Evolutionary conservation across 2,888 invertebrate genomes (phyloP).

Genomic region (Mesorhabditis sp.): DNA sequence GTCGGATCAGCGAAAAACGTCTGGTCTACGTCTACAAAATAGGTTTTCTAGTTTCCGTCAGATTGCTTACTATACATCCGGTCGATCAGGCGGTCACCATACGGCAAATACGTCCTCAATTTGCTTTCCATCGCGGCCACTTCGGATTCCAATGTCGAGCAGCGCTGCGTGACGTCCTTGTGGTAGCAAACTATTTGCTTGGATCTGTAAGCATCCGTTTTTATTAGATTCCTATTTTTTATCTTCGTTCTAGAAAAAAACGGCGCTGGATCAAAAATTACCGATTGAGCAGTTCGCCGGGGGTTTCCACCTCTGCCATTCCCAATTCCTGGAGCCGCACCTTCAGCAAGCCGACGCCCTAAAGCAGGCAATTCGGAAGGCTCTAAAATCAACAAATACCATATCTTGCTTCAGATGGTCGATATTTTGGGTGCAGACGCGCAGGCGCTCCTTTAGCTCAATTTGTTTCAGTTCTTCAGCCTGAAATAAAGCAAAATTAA

Average conservation of each 20-base stretch:
- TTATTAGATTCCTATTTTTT: neutral
- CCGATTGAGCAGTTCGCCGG: conserved; percentile 25
- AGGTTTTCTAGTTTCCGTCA: neutral
- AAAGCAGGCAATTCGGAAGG: conserved; percentile 1
- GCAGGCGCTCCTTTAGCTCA: too few species aligned
- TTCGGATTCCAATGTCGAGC: conserved; percentile 20
- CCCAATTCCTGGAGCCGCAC: conserved; percentile 26
- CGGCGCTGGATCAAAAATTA: conserved; percentile 7
- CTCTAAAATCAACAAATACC: neutral
- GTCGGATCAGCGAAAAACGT: neutral
- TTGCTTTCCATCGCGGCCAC: conserved; percentile 24
- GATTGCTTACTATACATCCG: conserved; percentile 15
- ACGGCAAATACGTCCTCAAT: conserved; percentile 17
- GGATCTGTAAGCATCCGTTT: conserved; percentile 18
- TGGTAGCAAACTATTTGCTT: conserved; percentile 40
- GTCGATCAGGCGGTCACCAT: conserved; percentile 21
- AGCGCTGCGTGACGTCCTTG: conserved; percentile 28
- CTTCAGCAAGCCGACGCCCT: conserved; percentile 19
- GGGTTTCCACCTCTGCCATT: conserved; percentile 28
- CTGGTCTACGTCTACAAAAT: neutral
- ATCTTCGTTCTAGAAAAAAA: neutral
- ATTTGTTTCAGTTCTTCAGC: too few species aligned
- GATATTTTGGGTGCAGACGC: neutral
- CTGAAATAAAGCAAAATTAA: too few species aligned
- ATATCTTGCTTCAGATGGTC: conserved; percentile 1